These are phyloP conservation scores for Cecidostiba fungosa DNA, from an alignment of 2,888 invertebrate species.

Conservation along the genomic window DNA sequence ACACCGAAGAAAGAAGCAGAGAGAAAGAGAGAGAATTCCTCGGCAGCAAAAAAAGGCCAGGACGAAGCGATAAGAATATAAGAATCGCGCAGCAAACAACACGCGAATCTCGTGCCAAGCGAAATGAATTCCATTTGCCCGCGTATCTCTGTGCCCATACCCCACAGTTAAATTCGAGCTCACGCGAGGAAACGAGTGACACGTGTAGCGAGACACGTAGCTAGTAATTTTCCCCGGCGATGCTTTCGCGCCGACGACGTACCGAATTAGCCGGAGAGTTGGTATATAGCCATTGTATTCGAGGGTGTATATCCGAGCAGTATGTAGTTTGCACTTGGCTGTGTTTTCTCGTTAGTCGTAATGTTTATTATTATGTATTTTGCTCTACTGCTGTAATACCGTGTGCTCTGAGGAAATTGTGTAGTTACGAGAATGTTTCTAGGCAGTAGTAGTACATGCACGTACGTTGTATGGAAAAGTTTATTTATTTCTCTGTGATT, in stretches of 20 bases:
- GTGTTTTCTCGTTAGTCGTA: too few species aligned
- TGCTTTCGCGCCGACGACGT: background rate
- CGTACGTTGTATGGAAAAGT: background rate
- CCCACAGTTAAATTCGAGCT: slow-evolving; percentile 5
- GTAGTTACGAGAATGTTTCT: too few species aligned
- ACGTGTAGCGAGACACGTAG: background rate
- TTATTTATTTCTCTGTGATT: background rate
- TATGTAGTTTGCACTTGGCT: too few species aligned
- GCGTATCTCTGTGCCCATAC: too few species aligned
- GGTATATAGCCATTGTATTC: too few species aligned
- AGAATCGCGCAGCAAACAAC: background rate
- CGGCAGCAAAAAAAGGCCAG: background rate
- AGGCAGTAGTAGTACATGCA: background rate
- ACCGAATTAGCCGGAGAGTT: too few species aligned
- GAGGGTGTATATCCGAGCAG: too few species aligned
- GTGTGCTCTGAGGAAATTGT: too few species aligned
- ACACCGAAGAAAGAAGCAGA: background rate
- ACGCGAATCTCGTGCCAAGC: slow-evolving; percentile 18
- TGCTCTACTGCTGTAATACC: too few species aligned
- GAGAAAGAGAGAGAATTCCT: background rate
- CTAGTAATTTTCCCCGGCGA: background rate
- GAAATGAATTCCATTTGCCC: slow-evolving; percentile 6
- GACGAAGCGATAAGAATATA: background rate
- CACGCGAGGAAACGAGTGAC: slow-evolving; percentile 26
- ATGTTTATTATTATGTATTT: too few species aligned